Base-by-base conservation (phyloP, 2,888 invertebrate species). In the Idaea biselata region DNA sequence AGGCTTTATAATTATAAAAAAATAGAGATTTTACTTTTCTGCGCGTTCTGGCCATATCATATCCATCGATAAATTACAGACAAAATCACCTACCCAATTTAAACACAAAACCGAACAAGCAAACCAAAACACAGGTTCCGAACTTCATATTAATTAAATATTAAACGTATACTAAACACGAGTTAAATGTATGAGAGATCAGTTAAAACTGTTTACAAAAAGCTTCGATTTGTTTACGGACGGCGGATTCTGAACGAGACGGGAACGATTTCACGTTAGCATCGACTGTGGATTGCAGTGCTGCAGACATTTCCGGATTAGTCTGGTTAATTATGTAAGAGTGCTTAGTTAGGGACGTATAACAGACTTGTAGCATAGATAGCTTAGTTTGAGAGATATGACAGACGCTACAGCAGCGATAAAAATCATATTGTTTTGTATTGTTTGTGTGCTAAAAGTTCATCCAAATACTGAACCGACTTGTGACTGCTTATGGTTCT, bases 301-400 rank as follows among this genome's bases (percentile, higher is more conserved):
- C 95, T 95, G 80, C 95, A 95, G 68, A 92, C 93, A 76, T 95
- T 94, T 0, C 84, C 81, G 76, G 91, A 93, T 25, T 25, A 25
- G 25, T 25, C 25, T 25, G 25, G 25, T 25, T 25, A 25, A 25
- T 25, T 25, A 25, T 3, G 25, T 5, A 25, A 25, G 25, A 5
- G 25, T 25, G 25, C 25, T 3, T 25, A 25, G 25, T 25, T 25
- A 25, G 25, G 25, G 25, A 25, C 25, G 5, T 25, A 3, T 25
- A 25, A 25, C 25, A n/a, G n/a, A n/a, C n/a, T n/a, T n/a, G n/a
- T n/a, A n/a, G n/a, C n/a, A n/a, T n/a, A n/a, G n/a, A n/a, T n/a
- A n/a, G 25, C 25, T 3, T 25, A 25, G 25, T 25, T 25, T 3
- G 25, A 5, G 25, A 25, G 3, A 25, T 25, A 3, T 25, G 5